Base-by-base conservation (phyloP, 2,797 vertebrate species). In the Sebastes cheni region DNA sequence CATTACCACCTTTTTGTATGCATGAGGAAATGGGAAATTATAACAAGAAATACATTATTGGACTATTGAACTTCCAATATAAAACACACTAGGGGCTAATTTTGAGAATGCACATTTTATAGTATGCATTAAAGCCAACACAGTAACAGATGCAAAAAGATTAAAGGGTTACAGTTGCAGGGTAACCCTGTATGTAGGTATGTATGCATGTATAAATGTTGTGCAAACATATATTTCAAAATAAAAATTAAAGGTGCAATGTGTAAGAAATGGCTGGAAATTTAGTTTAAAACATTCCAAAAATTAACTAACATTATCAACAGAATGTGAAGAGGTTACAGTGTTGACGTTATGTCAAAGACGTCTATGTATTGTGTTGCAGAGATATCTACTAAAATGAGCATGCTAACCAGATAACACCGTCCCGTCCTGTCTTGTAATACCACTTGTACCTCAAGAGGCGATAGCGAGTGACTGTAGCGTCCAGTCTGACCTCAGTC, bases 1-100 rank as follows among this genome's bases (percentile, higher is more conserved):
- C 64, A 86, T 62, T 3, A 76, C 46, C 50, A 72, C 14, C 12
- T 42, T 12, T 8, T 56, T n/a, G 10, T 22, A 20, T 68, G 34
- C 8, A 11, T 52, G 34, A 62, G 56, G 60, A 80, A 82, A 79
- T 52, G 16, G 29, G n/a, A 23, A 52, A 52, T 52, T 67, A 72
- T 10, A 46, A 73, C 18, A 27, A 75, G 36, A 62, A 64, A 62
- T 10, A 34, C 29, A 62, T 22, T 42, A 78, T 80, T 34, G 4
- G n/a, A 65, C 20, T 60, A 6, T 59, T 39, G 11, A 27, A 23
- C 23, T 70, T 75, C 5, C 12, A 55, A n/a, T 65, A 30, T n/a
- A 73, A 29, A 77, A 55, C 42, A 67, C 56, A 66, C 42, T 55
- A 4, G 32, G 6, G 42, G 34, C 6, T 52, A 7, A 64, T 81